Base-by-base conservation (phyloP, 2,888 invertebrate genomes). In the Endotricha flammealis region DNA sequence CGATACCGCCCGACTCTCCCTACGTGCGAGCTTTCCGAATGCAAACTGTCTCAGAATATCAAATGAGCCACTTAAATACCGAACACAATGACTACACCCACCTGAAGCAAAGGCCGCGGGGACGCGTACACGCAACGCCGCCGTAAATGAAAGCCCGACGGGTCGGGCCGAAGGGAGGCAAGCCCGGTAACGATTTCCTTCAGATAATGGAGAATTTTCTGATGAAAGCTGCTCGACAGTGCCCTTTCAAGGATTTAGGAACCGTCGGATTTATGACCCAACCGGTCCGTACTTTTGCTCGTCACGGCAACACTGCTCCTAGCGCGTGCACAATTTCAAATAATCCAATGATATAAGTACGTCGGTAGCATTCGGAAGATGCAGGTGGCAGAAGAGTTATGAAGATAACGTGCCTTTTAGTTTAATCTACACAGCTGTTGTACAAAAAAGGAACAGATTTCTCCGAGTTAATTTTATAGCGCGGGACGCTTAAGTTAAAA, bases 1-100 rank as follows among this genome's bases (percentile, higher is more conserved):
- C 73, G 70, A 76, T 74, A 66, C 67, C 59, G 46, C 50, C 55
- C 51, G 57, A 53, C 52, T 64, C 60, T 58, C 63, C 64, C 69
- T 66, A 76, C 77, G 72, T 77, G 75, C 76, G 64, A 65, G 77
- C 71, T 77, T 74, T 77, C 72, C 69, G 64, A 83, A 81, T 79
- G 74, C 74, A 81, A 81, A 83, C 83, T 80, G 79, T 83, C 82
- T 80, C 71, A 68, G 83, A 86, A 86, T 85, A 81, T 85, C 77
- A 81, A 85, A 86, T 83, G 79, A 85, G 77, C 82, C 76, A 83
- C 82, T 86, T 85, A 85, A 83, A 85, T 81, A 81, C 74, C 65
- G 75, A 78, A 72, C 65, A 82, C 79, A 82, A 83, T 78, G 79
- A 72, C 69, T 76, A 76, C 79, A 76, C 80, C 78, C 77, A 83